These are phyloP conservation scores for Tholera decimalis DNA, from an alignment of 2,888 invertebrate genomes.

Conservation along the genomic window DNA sequence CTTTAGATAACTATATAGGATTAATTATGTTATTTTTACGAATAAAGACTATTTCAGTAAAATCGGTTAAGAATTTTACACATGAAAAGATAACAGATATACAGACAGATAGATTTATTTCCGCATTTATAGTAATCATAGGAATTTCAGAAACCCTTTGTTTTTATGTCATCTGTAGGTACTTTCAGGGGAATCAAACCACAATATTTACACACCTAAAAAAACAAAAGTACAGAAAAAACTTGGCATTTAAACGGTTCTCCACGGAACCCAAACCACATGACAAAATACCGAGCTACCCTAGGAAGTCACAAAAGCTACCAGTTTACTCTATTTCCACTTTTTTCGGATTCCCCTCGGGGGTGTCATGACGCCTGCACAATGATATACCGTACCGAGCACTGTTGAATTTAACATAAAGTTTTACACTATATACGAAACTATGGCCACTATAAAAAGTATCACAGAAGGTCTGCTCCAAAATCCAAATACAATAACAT, in stretches of 20 bases:
- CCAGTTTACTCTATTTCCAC: constrained; percentile 31
- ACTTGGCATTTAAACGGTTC: neutral
- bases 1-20: too few relatives aligned
- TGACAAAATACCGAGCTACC: constrained; percentile 20
- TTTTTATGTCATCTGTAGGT: too few relatives aligned
- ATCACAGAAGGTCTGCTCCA: neutral
- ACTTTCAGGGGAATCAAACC: neutral
- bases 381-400: constrained; percentile 56
- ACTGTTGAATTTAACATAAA: constrained; percentile 64
- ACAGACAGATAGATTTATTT: too few relatives aligned
- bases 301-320: constrained; percentile 32
- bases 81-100: too few relatives aligned
- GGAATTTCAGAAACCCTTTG: too few relatives aligned
- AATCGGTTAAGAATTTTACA: too few relatives aligned
- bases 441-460: constrained; percentile 25
- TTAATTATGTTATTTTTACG: too few relatives aligned
- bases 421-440: constrained; percentile 40
- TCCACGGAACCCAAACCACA: constrained; percentile 16
- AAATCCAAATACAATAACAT: too few relatives aligned
- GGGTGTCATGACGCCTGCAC: constrained; percentile 46
- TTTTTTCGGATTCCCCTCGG: constrained; percentile 46
- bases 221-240: neutral
- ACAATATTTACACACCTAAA: neutral
- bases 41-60: too few relatives aligned
- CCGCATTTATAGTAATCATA: too few relatives aligned